Evolutionary conservation across 2,797 vertebrate species (phyloP).

Genomic region (Clarias platycephalus): DNA sequence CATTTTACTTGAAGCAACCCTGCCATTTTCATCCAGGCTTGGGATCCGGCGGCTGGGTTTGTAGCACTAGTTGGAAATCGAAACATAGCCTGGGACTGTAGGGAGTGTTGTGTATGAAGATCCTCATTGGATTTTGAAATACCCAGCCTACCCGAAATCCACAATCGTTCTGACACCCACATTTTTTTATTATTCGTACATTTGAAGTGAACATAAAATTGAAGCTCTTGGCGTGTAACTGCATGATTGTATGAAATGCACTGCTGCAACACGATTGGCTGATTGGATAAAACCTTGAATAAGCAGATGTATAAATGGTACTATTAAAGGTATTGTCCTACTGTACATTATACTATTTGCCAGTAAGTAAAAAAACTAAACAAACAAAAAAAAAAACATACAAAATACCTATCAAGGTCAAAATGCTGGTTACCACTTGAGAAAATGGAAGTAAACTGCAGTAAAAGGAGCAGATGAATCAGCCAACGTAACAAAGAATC

Average conservation of each 20-base stretch:
- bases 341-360: neutral
- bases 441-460: neutral
- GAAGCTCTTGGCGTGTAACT: neutral
- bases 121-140: neutral
- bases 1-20: too few species aligned
- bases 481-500: conserved; percentile 1
- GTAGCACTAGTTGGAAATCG: too few species aligned
- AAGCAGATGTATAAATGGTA: neutral
- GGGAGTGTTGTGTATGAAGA: neutral
- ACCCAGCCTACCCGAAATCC: too few species aligned
- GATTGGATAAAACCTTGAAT: too few species aligned
- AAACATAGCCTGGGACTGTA: neutral
- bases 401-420: neutral
- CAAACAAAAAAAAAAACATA: neutral
- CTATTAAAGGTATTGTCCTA: neutral
- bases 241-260: neutral
- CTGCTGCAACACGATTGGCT: neutral
- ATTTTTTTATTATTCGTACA: neutral
- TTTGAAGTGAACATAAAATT: neutral
- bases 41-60: too few species aligned
- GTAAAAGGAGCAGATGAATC: neutral
- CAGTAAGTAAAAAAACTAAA: too few species aligned
- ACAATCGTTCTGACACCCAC: neutral
- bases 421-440: neutral
- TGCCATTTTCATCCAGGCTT: too few species aligned